Conservation (phyloP, 2,888 invertebrate species). For the Cantharis flavilabris region DNA sequence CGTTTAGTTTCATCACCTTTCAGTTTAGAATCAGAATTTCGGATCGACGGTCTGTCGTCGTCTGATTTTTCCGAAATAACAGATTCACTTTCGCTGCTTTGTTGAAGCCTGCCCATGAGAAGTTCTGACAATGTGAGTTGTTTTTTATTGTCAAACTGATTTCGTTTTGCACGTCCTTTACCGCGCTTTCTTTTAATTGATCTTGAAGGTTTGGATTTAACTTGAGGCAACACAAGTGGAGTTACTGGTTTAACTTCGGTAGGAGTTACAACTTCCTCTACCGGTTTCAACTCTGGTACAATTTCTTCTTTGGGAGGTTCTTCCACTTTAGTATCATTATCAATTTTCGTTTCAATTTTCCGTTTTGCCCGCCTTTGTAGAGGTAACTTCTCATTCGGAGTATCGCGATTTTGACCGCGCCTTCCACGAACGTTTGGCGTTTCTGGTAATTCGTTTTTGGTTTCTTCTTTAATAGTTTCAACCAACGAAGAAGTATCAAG, state of each 20-base stretch:
- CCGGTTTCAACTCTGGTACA: constrained; percentile 9
- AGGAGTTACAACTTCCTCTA: constrained; percentile 5
- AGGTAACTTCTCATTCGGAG: constrained; percentile 52
- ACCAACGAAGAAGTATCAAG: background rate
- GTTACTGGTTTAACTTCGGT: constrained; percentile 12
- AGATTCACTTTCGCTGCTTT: constrained; percentile 46
- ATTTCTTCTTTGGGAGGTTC: constrained; percentile 15
- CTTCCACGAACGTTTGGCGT: background rate
- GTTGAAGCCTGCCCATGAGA: constrained; percentile 45
- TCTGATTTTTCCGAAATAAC: constrained; percentile 50
- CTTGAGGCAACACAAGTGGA: constrained; percentile 25
- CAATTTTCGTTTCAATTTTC: constrained; percentile 35
- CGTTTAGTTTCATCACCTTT: constrained; percentile 23
- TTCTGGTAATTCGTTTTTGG: background rate
- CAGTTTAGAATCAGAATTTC: constrained; percentile 20
- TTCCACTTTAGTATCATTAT: constrained; percentile 19
- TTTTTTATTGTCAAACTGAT: constrained; percentile 38
- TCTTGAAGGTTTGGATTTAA: constrained; percentile 21
- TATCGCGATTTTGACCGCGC: constrained; percentile 33
- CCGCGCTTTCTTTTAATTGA: constrained; percentile 53
- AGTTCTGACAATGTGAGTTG: constrained; percentile 55
- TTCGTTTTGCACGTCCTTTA: constrained; percentile 55
- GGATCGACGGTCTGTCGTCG: constrained; percentile 40
- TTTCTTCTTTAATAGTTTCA: background rate
- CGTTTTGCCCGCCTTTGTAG: constrained; percentile 51